Conservation (phyloP, 2,797 vertebrate species). For the Tarsius wallacei region DNA sequence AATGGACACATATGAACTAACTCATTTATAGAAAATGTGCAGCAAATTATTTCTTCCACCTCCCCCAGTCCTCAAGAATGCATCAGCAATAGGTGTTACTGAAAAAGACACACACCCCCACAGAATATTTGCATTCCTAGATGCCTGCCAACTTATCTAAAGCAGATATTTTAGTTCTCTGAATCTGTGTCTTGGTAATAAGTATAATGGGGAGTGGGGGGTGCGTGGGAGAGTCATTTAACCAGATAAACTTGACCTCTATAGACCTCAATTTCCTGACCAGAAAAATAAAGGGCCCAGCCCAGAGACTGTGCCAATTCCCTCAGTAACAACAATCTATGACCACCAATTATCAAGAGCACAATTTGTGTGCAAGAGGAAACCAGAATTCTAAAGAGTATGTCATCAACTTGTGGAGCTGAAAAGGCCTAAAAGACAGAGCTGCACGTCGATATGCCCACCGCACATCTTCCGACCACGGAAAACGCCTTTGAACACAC, state of each 20-base stretch:
- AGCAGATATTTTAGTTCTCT: constrained; percentile 56
- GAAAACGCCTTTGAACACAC: background rate
- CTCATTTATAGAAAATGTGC: constrained; percentile 83
- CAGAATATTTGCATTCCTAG: constrained; percentile 35
- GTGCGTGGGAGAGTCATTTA: background rate
- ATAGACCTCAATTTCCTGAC: constrained; percentile 13
- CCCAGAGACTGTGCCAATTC: constrained; percentile 10
- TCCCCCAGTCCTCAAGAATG: constrained; percentile 74
- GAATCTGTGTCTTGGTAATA: constrained; percentile 49
- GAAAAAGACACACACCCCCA: constrained; percentile 29
- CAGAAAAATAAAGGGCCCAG: constrained; percentile 35
- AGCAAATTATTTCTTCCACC: constrained; percentile 79
- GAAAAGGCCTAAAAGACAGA: background rate
- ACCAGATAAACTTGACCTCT: constrained; percentile 51
- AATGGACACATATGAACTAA: constrained; percentile 75
- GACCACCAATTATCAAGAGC: constrained; percentile 52
- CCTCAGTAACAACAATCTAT: constrained; percentile 30
- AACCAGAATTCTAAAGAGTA: constrained; percentile 15
- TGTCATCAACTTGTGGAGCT: constrained; percentile 22
- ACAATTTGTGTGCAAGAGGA: background rate
- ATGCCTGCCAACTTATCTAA: background rate
- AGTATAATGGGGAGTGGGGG: background rate
- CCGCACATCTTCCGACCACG: accelerated
- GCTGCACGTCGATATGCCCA: background rate
- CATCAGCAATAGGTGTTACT: constrained; percentile 15